These are phyloP conservation scores for Drosophila pectinifera DNA, from an alignment of 1,140 invertebrate genomes.

Conservation along the genomic window DNA sequence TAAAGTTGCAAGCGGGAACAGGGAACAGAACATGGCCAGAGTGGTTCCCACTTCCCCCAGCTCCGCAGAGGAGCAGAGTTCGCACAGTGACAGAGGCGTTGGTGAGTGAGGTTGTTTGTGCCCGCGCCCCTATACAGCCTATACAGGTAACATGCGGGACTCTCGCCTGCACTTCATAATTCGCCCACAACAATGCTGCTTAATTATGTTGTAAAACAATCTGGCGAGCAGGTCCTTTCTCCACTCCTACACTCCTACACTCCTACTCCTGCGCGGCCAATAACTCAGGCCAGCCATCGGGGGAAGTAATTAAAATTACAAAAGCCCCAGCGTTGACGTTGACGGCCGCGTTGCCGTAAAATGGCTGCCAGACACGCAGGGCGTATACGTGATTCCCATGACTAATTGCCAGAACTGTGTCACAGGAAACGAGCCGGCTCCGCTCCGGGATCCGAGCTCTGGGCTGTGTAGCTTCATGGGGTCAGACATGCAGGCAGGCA, in stretches of 20 bases:
- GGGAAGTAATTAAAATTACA: conserved; percentile 82
- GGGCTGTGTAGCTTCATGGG: conserved; percentile 39
- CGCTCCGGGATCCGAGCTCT: conserved; percentile 8
- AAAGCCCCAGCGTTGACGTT: conserved; percentile 73
- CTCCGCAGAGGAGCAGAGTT: conserved; percentile 7
- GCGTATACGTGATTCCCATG: conserved; percentile 78
- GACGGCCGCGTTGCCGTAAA: conserved; percentile 53
- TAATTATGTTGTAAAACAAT: conserved; percentile 84
- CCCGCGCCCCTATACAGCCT: conserved; percentile 31
- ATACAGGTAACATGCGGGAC: conserved; percentile 32
- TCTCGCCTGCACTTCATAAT: conserved; percentile 76
- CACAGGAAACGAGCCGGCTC: conserved; percentile 68
- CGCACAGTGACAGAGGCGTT: conserved; percentile 68
- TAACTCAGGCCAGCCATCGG: conserved; percentile 48
- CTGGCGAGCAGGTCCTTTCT: conserved; percentile 48
- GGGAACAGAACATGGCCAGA: conserved; percentile 31
- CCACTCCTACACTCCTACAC: conserved; percentile 10
- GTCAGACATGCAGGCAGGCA: conserved; percentile 64
- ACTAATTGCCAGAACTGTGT: conserved; percentile 83
- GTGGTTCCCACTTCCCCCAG: conserved; percentile 21
- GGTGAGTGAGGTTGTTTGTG: conserved; percentile 60
- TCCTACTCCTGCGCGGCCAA: conserved; percentile 21
- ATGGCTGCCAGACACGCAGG: conserved; percentile 78
- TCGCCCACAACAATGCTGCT: conserved; percentile 68
- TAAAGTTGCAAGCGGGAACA: conserved; percentile 71